Evolutionary conservation across 2,888 invertebrate species (phyloP), one percentile per base, ranked within the genome.

Genomic region (Drosophila bunnanda): DNA sequence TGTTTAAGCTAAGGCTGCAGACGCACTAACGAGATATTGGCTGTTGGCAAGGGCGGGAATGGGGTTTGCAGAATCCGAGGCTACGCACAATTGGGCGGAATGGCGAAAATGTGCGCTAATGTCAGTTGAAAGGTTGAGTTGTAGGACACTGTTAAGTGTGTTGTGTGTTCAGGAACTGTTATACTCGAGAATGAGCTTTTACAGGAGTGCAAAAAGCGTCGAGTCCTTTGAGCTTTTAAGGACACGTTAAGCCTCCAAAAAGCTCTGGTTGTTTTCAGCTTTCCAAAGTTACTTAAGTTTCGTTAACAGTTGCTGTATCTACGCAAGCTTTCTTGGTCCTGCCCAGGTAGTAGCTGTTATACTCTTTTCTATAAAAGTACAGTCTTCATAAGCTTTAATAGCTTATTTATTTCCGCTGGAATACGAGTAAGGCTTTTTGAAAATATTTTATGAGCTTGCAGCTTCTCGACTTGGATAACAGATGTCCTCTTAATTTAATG

Each of bases 11-110:
- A 62, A 66, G 62, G 36, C 52, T 64, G 48, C 75, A 71, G 67
- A 73, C 70, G 57, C 66, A 58, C 77, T 78, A 73, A 83, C 78
- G 83, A 80, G 75, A 60, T 59, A 69, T 70, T 55, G 60, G 46
- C 39, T 34, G 52, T 25, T 32, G 28, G n/a, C 32, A 12, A n/a
- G 61, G 10, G 15, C 17, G 50, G 4, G 39, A 17, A 38, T 13
- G 8, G 34, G 25, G 25, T n/a, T 15, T n/a, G 30, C 12, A 36
- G 28, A n/a, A n/a, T 17, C 34, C 20, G 39, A 25, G 59, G 39
- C n/a, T 20, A 60, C 57, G 59, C 59, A 60, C 59, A 60, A 60
- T 57, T 57, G 32, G 56, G 55, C 20, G 38, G 38, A 59, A 55
- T 39, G 34, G 59, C 34, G 32, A 22, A 25, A 50, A 50, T 20